phyloP scores from a whole-genome alignment of 1,140 invertebrate species.

The Catajapyx aquilonaris region DNA sequence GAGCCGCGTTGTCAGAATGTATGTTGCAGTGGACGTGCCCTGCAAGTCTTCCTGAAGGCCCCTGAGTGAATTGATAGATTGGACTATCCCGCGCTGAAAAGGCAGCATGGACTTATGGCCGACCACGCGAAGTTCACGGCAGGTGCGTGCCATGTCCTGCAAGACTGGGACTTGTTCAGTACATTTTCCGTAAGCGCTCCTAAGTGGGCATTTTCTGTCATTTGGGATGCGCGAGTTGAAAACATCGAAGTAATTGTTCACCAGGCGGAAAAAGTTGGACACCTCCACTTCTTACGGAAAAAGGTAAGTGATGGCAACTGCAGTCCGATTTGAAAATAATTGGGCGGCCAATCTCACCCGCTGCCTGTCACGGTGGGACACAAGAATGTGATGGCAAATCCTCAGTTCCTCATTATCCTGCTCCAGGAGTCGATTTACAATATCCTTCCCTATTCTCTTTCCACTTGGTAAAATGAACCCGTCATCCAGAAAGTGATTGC shows the following conservation, averaged over 20 bases:
- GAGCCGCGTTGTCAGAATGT: conserved; percentile 8
- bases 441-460: background rate
- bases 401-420: background rate
- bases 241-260: conserved; percentile 11
- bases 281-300: conserved; percentile 4
- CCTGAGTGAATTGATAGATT: conserved; percentile 5
- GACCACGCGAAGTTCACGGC: conserved; percentile 7
- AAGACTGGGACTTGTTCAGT: conserved; percentile 8
- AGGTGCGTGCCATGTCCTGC: conserved; percentile 5
- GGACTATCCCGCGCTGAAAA: conserved; percentile 11
- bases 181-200: conserved; percentile 6
- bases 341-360: conserved; percentile 10
- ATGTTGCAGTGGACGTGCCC: conserved; percentile 2
- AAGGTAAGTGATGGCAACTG: conserved; percentile 5
- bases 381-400: background rate
- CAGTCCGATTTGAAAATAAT: conserved; percentile 10
- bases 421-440: background rate
- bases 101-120: conserved; percentile 9
- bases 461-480: conserved; percentile 2
- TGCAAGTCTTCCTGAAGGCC: conserved; percentile 4
- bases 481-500: conserved; percentile 6
- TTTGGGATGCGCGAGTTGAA: conserved; percentile 7
- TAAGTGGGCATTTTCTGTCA: conserved; percentile 3
- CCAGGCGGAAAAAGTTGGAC: conserved; percentile 7
- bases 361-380: conserved; percentile 9